Conservation (phyloP, 2,888 invertebrate species). For the Taphrorychus bicolor region DNA sequence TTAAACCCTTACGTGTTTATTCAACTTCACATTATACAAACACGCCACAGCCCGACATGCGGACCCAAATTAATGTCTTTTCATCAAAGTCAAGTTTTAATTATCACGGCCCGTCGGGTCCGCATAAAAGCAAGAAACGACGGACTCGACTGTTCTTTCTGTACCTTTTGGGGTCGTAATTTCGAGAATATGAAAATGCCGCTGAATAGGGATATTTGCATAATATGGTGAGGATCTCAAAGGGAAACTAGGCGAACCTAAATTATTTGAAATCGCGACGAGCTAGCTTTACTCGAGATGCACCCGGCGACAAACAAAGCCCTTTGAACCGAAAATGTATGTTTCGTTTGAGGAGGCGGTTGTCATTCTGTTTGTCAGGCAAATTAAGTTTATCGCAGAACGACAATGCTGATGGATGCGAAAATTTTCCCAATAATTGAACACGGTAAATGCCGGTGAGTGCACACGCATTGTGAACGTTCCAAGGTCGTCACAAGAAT, state of each 20-base stretch:
- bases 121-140: slow-evolving; percentile 18
- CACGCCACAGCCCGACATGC: background rate
- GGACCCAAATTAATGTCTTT: slow-evolving; percentile 9
- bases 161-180: slow-evolving; percentile 13
- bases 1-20: background rate
- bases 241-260: slow-evolving; percentile 19
- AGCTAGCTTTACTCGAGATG: background rate
- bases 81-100: slow-evolving; percentile 25
- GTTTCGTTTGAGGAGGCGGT: background rate
- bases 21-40: background rate
- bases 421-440: background rate
- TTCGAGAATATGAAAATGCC: slow-evolving; percentile 29
- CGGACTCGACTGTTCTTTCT: slow-evolving; percentile 7
- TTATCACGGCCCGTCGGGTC: slow-evolving; percentile 17
- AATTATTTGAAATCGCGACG: slow-evolving; percentile 23
- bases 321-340: background rate
- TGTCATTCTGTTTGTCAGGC: background rate
- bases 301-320: background rate
- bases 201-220: slow-evolving; percentile 31
- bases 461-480: slow-evolving; percentile 6
- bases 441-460: slow-evolving; percentile 1
- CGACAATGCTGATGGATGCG: background rate
- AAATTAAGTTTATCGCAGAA: background rate
- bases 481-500: slow-evolving; percentile 11
- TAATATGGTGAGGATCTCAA: slow-evolving; percentile 15